Evolutionary conservation across 2,888 invertebrate species (phyloP), one percentile per base, ranked within the genome.

Genomic region (Drosophila flavopinicola): DNA sequence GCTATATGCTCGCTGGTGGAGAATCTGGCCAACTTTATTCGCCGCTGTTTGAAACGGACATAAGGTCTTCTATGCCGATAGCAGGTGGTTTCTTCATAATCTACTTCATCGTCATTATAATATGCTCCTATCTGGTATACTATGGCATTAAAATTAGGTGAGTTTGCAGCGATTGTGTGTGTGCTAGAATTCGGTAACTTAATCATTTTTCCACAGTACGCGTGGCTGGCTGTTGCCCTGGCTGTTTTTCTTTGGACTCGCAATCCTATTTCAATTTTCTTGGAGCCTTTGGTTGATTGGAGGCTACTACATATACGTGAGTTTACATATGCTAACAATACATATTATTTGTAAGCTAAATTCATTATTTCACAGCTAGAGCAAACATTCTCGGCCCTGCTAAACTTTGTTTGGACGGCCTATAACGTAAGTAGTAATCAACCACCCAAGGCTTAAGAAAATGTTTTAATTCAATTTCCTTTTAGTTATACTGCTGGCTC

Each of bases 301-400:
- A 66, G 96, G 97, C 66, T 97, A 97, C 88, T 97, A 97, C 85
- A 97, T 97, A 86, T 97, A 97, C 92, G 97, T 97, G 91, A 95
- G 95, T 93, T 13, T 3, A 6, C 1, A 6, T 13, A 0, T 20
- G 29, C 1, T 6, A 6, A 11, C 6, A 6, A 13, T 30, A 11
- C 11, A 5, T 30, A 2, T 27, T 1, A 15, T 13, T 11, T n/a
- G 0, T 10, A 9, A 9, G 24, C 1, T 6, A 27, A 25, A 24
- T 15, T 29, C 48, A 0, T 30, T 6, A 4, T 60, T 58, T 58
- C 69, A 39, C 91, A 97, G 97, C 92, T 97, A 85, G 95, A 96
- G 57, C 94, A 94, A 35, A 95, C 96, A 1, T 94, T 95, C 75
- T 94, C 95, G 23, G 94, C 96, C 0, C 90, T 97, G 0, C 89